Base-by-base conservation (phyloP, 2,888 invertebrate genomes). In the Caenorhabditis afra region DNA sequence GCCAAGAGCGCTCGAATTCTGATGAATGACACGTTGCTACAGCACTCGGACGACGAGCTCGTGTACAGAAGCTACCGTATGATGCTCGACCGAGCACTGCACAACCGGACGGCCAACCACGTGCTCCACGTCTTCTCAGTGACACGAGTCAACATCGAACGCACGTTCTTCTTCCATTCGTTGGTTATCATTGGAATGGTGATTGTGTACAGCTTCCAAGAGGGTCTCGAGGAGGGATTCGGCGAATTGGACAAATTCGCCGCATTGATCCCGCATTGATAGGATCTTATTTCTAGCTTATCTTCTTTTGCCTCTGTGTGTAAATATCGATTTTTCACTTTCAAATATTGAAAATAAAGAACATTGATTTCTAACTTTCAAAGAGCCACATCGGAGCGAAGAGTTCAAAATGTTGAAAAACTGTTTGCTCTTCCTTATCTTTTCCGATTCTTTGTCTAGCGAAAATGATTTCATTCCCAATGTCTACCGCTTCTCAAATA, bases 51-150 rank as follows among this genome's bases (percentile, higher is more conserved):
- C 12, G 64, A 65, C 20, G 50, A 57, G 0, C 18, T 57, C 45
- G 64, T 73, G 44, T 65, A 64, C 47, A 37, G 49, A 23, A 57
- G 41, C 50, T 73, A 73, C 58, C 73, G 73, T 35, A 52, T 50
- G 7, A 64, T 73, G 62, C 49, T 73, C 12, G 73, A 73, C 16
- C 23, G 73, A 41, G 10, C 64, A 1, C 41, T 58, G 3, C 20
- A 57, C 11, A 73, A 73, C 35, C 18, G 73, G 16, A 23, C 57
- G 0, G 39, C 44, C 0, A 64, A 58, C 22, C 7, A 57, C 5
- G 73, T 73, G 14, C 29, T 73, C 16, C 64, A 37, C n/a, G 41
- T 73, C 4, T 73, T 73, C 52, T 18, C 37, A 41, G 57, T 73
- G 41, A 73, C 55, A 16, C 39, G 35, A 44, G 58, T 57, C n/a